Percentiles rank a stretch among this genome's conserved stretches.
Evolutionary conservation across 2,113 vertebrate species (phyloP).

Genomic region (Peromyscus californicus): DNA sequence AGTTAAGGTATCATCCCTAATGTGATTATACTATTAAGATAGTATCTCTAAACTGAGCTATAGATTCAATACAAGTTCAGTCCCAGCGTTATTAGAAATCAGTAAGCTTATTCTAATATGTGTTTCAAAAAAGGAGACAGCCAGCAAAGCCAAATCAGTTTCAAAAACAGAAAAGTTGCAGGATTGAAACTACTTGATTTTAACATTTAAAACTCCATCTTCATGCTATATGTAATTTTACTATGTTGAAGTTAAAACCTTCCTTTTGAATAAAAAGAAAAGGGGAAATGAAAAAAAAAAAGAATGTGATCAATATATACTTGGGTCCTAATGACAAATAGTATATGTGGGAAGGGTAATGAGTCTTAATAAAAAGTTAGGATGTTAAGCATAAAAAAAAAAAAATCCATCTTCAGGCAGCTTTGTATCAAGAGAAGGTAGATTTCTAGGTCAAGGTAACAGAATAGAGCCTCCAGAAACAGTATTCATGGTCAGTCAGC

Average conservation of each 20-base stretch:
- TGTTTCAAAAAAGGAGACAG: not conserved
- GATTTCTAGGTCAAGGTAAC: not conserved
- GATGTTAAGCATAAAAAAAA: no score
- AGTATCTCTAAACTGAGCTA: not conserved
- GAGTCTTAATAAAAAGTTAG: no score
- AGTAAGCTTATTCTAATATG: conserved; percentile 31
- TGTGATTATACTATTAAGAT: not conserved
- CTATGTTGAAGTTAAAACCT: no score
- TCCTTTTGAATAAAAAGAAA: no score
- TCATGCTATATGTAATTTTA: no score
- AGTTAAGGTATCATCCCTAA: not conserved
- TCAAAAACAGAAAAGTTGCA: not conserved
- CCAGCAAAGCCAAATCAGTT: conserved; percentile 22
- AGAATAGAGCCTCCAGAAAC: not conserved
- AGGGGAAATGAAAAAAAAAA: no score
- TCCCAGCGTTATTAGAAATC: not conserved
- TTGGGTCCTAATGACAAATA: no score
- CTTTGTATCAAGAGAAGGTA: not conserved
- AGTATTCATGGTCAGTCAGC: not conserved
- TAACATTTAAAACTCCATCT: conserved; percentile 25
- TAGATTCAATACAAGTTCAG: not conserved
- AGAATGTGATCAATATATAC: no score
- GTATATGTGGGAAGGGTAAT: no score
- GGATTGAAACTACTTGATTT: conserved; percentile 2
- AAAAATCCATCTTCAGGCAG: conserved; percentile 10